Conservation (phyloP, 2,797 vertebrate species). For the Iguana delicatissima region DNA sequence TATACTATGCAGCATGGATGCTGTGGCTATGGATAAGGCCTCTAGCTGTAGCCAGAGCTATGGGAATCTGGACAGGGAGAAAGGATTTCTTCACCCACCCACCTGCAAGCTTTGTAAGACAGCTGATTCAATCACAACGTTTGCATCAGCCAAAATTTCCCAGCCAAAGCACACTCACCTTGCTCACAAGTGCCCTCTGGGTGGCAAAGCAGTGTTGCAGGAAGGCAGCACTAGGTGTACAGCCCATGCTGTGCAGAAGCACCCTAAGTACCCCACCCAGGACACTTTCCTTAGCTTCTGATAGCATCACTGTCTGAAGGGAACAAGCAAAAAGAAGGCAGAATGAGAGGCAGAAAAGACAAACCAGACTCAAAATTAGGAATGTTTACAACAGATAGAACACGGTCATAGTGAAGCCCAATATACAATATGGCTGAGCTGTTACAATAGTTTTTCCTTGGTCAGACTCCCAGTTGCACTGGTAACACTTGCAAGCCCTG, state of each 20-base stretch:
- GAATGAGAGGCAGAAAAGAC: neutral
- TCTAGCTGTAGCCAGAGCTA: neutral
- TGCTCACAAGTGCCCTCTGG: constrained; percentile 91
- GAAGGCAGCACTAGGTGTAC: constrained; percentile 91
- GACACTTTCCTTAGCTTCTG: constrained; percentile 91
- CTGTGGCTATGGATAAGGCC: neutral
- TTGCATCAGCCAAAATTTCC: neutral
- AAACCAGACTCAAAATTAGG: neutral
- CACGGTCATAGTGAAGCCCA: neutral
- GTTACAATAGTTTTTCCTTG: no score
- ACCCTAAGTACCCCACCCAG: constrained; percentile 89
- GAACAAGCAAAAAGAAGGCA: neutral
- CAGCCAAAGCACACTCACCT: constrained; percentile 75
- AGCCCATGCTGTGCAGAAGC: constrained; percentile 90
- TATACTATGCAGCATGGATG: no score
- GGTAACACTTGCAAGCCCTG: neutral
- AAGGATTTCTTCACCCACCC: neutral
- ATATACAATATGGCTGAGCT: no score
- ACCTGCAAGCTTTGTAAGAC: neutral
- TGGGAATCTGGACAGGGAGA: no score
- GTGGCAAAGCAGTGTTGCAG: constrained; percentile 93
- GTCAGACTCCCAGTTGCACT: neutral
- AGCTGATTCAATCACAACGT: neutral
- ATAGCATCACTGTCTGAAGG: constrained; percentile 83
- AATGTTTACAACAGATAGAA: neutral